Evolutionary conservation across 2,113 vertebrate species (phyloP).

Genomic region (Chiloscyllium plagiosum): DNA sequence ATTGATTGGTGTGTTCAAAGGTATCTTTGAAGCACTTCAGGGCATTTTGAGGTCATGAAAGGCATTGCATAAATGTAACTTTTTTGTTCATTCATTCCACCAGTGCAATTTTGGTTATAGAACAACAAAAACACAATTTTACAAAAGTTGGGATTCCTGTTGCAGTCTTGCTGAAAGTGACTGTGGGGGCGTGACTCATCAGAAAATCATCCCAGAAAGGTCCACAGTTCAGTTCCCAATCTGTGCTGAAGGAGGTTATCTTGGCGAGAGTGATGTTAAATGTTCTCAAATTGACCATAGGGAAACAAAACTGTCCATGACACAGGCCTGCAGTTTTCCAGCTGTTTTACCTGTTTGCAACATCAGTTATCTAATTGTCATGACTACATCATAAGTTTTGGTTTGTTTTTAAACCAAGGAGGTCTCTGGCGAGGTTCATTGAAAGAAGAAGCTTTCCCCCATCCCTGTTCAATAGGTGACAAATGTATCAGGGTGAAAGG

Average conservation of each 20-base stretch:
- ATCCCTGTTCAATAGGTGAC: neutral
- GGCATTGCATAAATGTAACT: neutral
- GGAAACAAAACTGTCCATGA: neutral
- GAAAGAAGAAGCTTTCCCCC: neutral
- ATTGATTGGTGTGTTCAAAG: neutral
- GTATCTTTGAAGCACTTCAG: neutral
- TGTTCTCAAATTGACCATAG: neutral
- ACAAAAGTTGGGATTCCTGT: neutral
- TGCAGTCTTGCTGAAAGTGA: neutral
- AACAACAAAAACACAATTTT: neutral
- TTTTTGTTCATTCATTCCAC: neutral
- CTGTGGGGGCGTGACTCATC: too few species aligned
- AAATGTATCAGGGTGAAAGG: neutral
- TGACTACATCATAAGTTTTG: neutral
- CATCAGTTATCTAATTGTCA: neutral
- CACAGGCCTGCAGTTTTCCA: neutral
- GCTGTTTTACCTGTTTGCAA: neutral
- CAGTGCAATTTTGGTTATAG: neutral
- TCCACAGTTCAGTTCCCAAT: neutral
- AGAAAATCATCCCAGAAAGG: neutral
- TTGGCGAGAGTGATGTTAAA: neutral
- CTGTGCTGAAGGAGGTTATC: neutral
- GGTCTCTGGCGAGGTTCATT: neutral
- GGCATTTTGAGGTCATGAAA: neutral
- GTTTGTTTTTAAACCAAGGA: neutral